Conservation (phyloP, 2,797 vertebrate species). For the Capromys pilorides region DNA sequence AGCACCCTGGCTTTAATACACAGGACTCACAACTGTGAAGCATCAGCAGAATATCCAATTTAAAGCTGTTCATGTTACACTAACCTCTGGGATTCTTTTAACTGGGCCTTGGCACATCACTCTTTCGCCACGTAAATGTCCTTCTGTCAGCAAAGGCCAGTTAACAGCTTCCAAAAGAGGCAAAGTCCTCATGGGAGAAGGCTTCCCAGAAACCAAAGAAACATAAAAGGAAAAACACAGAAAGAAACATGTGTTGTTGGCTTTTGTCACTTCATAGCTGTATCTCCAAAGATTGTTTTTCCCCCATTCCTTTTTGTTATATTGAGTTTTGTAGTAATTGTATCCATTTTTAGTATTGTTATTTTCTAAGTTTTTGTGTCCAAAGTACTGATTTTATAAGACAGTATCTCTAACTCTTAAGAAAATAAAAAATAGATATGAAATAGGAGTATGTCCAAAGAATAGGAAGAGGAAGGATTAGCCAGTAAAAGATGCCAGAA, state of each 20-base stretch:
- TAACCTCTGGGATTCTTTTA: slow-evolving; percentile 76
- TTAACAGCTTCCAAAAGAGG: slow-evolving; percentile 76
- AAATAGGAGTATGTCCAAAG: slow-evolving; percentile 25
- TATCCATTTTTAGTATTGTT: slow-evolving; percentile 43
- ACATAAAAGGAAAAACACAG: slow-evolving; percentile 60
- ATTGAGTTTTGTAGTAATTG: slow-evolving; percentile 55
- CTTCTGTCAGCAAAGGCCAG: slow-evolving; percentile 78
- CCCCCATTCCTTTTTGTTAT: neutral
- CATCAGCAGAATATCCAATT: slow-evolving; percentile 68
- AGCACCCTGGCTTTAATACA: slow-evolving; percentile 38
- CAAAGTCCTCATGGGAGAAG: slow-evolving; percentile 65
- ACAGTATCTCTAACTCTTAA: slow-evolving; percentile 4
- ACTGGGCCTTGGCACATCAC: slow-evolving; percentile 66
- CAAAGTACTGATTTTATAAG: slow-evolving; percentile 49
- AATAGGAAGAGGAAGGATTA: slow-evolving; percentile 51
- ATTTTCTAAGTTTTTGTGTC: slow-evolving; percentile 46
- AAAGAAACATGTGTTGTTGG: slow-evolving; percentile 68
- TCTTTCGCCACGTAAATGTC: slow-evolving; percentile 76
- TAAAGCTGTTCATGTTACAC: slow-evolving; percentile 72
- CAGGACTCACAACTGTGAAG: slow-evolving; percentile 68
- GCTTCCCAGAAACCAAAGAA: slow-evolving; percentile 75
- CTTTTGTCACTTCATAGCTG: slow-evolving; percentile 68
- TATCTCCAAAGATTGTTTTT: slow-evolving; percentile 44
- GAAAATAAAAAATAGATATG: neutral
- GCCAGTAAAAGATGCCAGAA: slow-evolving; percentile 45